Base-by-base conservation (phyloP, 2,888 invertebrate genomes). In the Drosophila melanosoma region DNA sequence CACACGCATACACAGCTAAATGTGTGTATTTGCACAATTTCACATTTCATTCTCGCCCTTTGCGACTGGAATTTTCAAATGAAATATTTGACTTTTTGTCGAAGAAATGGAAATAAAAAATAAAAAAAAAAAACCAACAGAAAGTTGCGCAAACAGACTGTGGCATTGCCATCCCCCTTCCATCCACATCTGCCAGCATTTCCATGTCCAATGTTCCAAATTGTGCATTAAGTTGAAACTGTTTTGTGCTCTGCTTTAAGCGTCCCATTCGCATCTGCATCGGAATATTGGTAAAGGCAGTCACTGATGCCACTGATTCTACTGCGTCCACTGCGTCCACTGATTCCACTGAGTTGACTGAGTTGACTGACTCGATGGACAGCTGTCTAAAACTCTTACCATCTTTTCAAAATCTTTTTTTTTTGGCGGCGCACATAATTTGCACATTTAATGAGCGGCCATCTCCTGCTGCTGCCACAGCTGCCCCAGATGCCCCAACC, bases 41-140 rank as follows among this genome's bases (percentile, higher is more conserved):
- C 82, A 82, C 89, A 89, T 84, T 84, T 87, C 84, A 89, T 85
- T 89, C 90, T 79, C 85, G 89, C 82, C 89, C 79, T 74, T 69
- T 69, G 76, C 76, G 74, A 85, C 73, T 70, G 89, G 90, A 89
- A 85, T 89, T 84, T 84, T 82, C 82, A 89, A 85, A 89, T 85
- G 84, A 85, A 85, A 89, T 85, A 89, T 85, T 89, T 85, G 87
- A 89, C 84, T 85, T 85, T 89, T 78, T 84, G 83, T 83, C 83
- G 78, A 87, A 81, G 83, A 87, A 84, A 84, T 85, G 29, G 29
- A 29, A 20, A 45, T 8, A 45, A 20, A 45, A 3, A 45, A n/a
- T n/a, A 12, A 3, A 12, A 3, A 3, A 45, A 42, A 45, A 38
- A 8, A 40, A n/a, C 12, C 82, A 87, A 87, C 87, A 81, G 70